Conservation (phyloP, 2,113 vertebrate genomes). For the Crotalus tigris region DNA sequence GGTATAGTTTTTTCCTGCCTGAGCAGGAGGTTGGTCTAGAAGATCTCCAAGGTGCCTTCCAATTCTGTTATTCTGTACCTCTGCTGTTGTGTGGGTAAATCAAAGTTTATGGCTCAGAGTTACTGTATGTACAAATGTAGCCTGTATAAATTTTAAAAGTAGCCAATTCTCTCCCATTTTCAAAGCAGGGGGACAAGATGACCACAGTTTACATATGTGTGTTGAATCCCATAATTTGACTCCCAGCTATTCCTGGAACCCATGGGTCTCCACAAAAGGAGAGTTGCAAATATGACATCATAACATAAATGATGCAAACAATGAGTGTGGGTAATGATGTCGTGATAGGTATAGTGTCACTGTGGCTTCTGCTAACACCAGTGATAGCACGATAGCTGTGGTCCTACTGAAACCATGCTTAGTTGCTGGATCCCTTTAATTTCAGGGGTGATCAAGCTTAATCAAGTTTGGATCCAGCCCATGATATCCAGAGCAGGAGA, state of each 20-base stretch:
- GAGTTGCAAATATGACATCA: neutral
- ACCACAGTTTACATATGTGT: neutral
- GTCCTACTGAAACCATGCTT: neutral
- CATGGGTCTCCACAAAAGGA: neutral
- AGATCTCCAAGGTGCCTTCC: no score
- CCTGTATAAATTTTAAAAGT: neutral
- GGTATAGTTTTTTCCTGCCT: no score
- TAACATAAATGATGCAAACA: neutral
- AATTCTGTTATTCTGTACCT: no score
- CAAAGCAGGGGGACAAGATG: neutral
- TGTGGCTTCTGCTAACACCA: neutral
- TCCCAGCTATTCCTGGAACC: neutral
- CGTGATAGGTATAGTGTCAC: neutral
- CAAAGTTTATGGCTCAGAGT: neutral
- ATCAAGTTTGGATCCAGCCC: neutral
- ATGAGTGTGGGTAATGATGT: neutral
- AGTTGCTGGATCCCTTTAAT: neutral
- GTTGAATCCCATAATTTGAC: neutral
- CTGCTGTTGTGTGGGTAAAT: neutral
- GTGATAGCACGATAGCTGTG: rapidly evolving
- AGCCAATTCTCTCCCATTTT: neutral
- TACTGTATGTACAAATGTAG: neutral
- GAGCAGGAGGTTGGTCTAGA: no score
- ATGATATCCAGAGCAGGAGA: neutral
- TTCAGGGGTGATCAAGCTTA: neutral